Base-by-base conservation (phyloP, 1,140 invertebrate species). In the Leptonema lineaticorne region DNA sequence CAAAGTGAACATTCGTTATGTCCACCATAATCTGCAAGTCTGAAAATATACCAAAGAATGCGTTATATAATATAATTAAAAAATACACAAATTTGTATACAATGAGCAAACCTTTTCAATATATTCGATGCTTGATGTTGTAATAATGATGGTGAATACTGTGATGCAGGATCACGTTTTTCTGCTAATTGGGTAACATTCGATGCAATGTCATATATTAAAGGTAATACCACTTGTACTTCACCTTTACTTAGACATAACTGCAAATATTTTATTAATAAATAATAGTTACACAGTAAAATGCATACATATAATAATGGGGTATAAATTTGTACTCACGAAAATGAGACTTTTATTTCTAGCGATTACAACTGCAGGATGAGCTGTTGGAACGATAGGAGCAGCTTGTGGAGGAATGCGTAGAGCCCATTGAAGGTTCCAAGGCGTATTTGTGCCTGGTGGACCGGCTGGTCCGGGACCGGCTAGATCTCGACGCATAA, bases 331-430 rank as follows among this genome's bases (percentile, higher is more conserved):
- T 29, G 62, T 69, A 87, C 89, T 88, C 81, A 94, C 90, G 75
- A 94, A 96, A 79, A 97, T 94, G 11, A 96, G 82, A 69, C 96
- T 92, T 81, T 95, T 95, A 75, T 88, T 90, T 68, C 90, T 88
- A 62, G 89, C 90, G 68, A 93, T 87, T 14, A 95, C 82, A 69
- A 96, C 89, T 14, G 91, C 92, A 11, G 93, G 87, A 78, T 90
- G 90, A 11, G 94, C 94, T 57, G 88, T 89, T 2, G 93, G 92
- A 50, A 94, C 90, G 69, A 96, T 90, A 26, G 89, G 90, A 50
- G 89, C 84, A 0, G 90, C 90, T 33, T 92, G 90, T 16, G 94
- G 94, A 58, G 95, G 94, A 70, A 95, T 92, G 27, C 94, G 88
- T 72, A 97, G 82, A 78, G 94, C 94, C 87, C 93, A 93, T 78